phyloP scores from a whole-genome alignment of 2,113 vertebrate genomes.

The Craseonycteris thonglongyai region DNA sequence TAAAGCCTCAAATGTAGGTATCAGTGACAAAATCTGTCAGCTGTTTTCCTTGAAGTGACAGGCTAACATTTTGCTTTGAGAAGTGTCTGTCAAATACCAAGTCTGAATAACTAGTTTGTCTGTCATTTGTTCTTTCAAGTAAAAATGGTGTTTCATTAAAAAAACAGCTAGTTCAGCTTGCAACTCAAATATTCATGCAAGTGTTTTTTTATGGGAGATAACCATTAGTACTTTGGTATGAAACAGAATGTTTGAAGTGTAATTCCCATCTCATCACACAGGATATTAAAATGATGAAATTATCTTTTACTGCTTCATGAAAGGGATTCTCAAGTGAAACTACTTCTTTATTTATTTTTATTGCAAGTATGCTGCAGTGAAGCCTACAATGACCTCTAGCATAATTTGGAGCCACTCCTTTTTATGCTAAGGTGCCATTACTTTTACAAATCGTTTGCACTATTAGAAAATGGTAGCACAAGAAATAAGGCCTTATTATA shows the following conservation, averaged over 20 bases:
- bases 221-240: not conserved
- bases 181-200: not conserved
- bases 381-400: not conserved
- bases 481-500: not conserved
- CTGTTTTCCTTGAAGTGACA: not conserved
- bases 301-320: not conserved
- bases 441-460: not conserved
- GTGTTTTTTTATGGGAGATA: not conserved
- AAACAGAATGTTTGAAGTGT: not conserved
- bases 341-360: not conserved
- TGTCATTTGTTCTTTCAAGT: not conserved
- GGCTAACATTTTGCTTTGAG: not conserved
- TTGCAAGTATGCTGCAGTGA: not conserved
- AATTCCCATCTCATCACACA: not conserved
- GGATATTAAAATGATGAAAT: not conserved
- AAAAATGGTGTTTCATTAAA: not conserved
- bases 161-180: not conserved
- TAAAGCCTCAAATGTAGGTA: not conserved
- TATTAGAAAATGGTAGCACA: not conserved
- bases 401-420: not conserved
- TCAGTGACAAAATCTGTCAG: not conserved
- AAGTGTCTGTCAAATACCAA: not conserved
- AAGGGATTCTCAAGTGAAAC: not conserved
- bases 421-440: not conserved
- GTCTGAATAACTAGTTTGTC: not conserved